These are phyloP conservation scores for Crotalus helleri DNA, from an alignment of 2,113 vertebrate species.

Conservation along the genomic window DNA sequence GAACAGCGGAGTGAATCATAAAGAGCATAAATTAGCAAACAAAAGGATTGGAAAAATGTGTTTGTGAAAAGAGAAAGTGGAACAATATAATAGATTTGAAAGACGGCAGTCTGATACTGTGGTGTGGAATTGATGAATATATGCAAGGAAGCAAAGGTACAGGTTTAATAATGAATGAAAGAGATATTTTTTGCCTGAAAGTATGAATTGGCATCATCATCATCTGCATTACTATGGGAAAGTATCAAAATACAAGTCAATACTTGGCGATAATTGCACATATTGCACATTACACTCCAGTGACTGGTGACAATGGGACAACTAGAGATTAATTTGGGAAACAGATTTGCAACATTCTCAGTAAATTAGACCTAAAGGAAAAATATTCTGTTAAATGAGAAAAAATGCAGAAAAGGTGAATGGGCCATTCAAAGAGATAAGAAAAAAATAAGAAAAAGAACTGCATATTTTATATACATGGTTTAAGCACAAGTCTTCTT, in stretches of 20 bases:
- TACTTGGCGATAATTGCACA: not conserved
- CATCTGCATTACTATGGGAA: not conserved
- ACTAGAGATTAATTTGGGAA: not conserved
- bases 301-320: not conserved
- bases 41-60: not conserved
- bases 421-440: not conserved
- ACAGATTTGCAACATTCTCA: not conserved
- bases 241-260: not conserved
- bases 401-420: not conserved
- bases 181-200: not conserved
- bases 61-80: not conserved
- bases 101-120: not conserved
- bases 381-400: not conserved
- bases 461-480: not conserved
- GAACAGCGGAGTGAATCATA: not conserved
- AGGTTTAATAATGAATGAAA: not conserved
- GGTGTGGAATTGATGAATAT: not conserved
- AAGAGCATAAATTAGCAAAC: not conserved
- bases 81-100: not conserved
- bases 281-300: not conserved
- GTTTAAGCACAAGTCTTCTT: not conserved
- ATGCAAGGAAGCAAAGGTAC: not conserved
- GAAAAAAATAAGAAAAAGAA: not conserved
- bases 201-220: not conserved
- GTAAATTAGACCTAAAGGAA: not conserved